Evolutionary conservation across 2,888 invertebrate genomes (phyloP).

Genomic region (Panopea generosa): DNA sequence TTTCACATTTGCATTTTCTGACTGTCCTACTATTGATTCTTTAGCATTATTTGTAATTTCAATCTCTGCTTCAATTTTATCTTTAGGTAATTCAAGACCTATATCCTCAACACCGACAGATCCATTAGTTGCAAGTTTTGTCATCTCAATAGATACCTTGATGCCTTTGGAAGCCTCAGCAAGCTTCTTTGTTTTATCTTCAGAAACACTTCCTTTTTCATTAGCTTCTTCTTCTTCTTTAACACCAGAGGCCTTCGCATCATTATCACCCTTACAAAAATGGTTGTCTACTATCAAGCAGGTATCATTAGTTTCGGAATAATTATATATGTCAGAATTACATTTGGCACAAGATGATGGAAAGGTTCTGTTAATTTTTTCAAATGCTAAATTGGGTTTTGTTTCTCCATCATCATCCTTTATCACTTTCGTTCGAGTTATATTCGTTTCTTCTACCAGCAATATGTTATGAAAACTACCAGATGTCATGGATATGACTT

Average conservation of each 20-base stretch:
- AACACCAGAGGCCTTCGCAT: neutral
- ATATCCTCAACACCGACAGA: too few relatives aligned
- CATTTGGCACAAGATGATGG: slow-evolving; percentile 74
- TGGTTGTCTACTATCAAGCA: slow-evolving; percentile 75
- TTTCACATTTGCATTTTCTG: neutral
- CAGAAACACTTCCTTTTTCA: too few relatives aligned
- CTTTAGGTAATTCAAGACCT: neutral
- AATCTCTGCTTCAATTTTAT: neutral
- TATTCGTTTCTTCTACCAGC: slow-evolving; percentile 73
- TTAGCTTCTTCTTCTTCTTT: too few relatives aligned
- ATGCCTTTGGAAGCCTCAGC: neutral
- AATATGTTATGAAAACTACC: slow-evolving; percentile 82
- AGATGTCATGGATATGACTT: slow-evolving; percentile 78
- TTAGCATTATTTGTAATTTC: neutral
- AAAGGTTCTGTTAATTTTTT: slow-evolving; percentile 52
- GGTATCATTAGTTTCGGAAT: slow-evolving; percentile 72
- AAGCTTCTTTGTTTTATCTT: neutral
- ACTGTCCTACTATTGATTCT: neutral
- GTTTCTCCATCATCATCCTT: too few relatives aligned
- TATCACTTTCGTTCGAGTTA: neutral
- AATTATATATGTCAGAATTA: slow-evolving; percentile 76
- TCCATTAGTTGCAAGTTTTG: neutral
- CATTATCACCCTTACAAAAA: slow-evolving; percentile 51
- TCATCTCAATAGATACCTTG: too few relatives aligned
- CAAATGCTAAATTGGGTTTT: slow-evolving; percentile 23